Evolutionary conservation across 2,113 vertebrate species (phyloP).

Genomic region (Herpailurus yagouaroundi): DNA sequence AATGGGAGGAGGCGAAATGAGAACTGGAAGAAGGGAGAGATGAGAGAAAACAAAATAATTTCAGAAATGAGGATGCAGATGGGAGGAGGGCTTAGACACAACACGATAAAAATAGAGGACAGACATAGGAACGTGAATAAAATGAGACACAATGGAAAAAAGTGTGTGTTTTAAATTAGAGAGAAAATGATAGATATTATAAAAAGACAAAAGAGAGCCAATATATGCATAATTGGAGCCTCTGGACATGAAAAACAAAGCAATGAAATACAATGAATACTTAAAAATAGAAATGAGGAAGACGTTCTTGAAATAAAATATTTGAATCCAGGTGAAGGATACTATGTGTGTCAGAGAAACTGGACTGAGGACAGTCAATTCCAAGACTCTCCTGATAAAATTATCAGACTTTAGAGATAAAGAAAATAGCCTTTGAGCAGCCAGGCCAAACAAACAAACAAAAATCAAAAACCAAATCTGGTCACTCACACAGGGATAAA

Average conservation of each 20-base stretch:
- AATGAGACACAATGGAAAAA: background rate
- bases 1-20: background rate
- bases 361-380: background rate
- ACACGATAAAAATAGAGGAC: background rate
- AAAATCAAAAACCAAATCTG: background rate
- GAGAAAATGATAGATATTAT: background rate
- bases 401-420: background rate
- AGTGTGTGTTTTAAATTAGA: background rate
- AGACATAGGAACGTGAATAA: background rate
- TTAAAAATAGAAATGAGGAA: background rate
- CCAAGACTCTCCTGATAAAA: slow-evolving; percentile 34
- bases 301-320: slow-evolving; percentile 30
- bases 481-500: background rate
- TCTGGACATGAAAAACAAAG: slow-evolving; percentile 10
- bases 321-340: background rate
- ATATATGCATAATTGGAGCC: slow-evolving; percentile 3
- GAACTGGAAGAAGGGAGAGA: background rate
- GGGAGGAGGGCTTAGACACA: background rate
- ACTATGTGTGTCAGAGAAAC: background rate
- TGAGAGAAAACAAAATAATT: background rate
- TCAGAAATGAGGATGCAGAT: background rate
- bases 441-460: background rate
- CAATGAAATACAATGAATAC: background rate
- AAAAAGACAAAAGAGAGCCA: background rate
- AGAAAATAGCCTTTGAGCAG: background rate